These are phyloP conservation scores for Vanacampus margaritifer DNA, from an alignment of 2,113 vertebrate species.

Conservation along the genomic window DNA sequence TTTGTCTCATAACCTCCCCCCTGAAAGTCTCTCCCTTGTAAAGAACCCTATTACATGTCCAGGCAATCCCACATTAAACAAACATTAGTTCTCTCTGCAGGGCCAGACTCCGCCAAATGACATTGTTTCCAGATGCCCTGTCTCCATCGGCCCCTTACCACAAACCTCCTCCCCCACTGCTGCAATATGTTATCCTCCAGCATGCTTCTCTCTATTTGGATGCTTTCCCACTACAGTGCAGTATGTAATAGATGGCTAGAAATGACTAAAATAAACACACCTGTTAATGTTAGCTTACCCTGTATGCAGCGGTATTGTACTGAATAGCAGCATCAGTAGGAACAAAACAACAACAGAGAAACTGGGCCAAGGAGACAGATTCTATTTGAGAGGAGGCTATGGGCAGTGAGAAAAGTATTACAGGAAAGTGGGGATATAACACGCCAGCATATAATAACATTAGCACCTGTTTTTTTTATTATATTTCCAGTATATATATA, in stretches of 20 bases:
- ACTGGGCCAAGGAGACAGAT: too few species aligned
- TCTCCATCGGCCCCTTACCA: conserved; percentile 51
- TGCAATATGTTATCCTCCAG: conserved; percentile 5
- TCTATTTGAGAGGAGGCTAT: too few species aligned
- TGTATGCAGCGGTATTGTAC: neutral
- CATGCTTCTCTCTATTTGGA: conserved; percentile 26
- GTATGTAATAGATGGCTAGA: neutral
- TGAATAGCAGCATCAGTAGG: neutral
- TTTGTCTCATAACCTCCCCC: conserved; percentile 75
- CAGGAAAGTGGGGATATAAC: too few species aligned
- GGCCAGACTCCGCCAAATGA: conserved; percentile 75
- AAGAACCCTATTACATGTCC: conserved; percentile 85
- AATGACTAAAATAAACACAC: neutral
- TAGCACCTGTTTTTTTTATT: too few species aligned
- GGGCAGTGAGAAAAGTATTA: too few species aligned
- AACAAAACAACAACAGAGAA: too few species aligned
- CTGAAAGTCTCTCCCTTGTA: conserved; percentile 54
- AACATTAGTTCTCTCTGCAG: conserved; percentile 74
- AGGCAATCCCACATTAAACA: conserved; percentile 89
- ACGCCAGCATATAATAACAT: too few species aligned
- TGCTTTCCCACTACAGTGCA: neutral
- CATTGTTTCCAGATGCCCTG: conserved; percentile 91
- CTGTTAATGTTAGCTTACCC: neutral
- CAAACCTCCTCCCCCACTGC: conserved; percentile 1
- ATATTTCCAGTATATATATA: neutral